Conservation (phyloP, 2,797 vertebrate genomes). For the Macroramphosus scolopax region DNA sequence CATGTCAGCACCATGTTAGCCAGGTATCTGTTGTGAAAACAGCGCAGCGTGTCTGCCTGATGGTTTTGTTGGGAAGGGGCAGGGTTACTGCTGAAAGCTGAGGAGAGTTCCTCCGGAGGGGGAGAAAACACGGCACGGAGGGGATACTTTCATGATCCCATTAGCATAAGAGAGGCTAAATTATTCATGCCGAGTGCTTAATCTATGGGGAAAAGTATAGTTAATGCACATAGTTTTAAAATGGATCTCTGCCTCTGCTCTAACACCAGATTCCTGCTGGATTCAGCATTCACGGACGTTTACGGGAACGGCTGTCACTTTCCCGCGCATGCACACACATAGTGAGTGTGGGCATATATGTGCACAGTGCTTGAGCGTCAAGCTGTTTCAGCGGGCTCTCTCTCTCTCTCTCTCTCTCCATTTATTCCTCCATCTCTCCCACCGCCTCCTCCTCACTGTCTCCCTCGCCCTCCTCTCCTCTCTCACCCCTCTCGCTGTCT, state of each 20-base stretch:
- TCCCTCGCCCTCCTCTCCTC: slow-evolving; percentile 51
- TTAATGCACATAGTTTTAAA: slow-evolving; percentile 99
- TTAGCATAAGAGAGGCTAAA: slow-evolving; percentile 99
- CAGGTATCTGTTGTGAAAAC: slow-evolving; percentile 62
- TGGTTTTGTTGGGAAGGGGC: slow-evolving; percentile 80
- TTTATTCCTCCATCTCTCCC: slow-evolving; percentile 56
- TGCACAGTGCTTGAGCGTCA: slow-evolving; percentile 60
- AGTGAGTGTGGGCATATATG: slow-evolving; percentile 40
- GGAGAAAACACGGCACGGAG: slow-evolving; percentile 79
- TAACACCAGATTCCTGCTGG: slow-evolving; percentile 96
- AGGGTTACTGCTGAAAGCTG: slow-evolving; percentile 94
- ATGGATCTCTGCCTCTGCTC: slow-evolving; percentile 90
- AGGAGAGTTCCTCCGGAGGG: slow-evolving; percentile 88
- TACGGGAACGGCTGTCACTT: slow-evolving; percentile 86
- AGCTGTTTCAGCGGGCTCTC: slow-evolving; percentile 81
- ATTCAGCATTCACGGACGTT: slow-evolving; percentile 95
- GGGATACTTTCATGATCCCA: slow-evolving; percentile 99
- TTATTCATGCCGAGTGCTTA: slow-evolving; percentile 99
- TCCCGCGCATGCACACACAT: slow-evolving; percentile 35
- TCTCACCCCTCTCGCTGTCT: slow-evolving; percentile 64
- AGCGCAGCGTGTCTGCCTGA: slow-evolving; percentile 58
- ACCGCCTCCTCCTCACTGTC: slow-evolving; percentile 35
- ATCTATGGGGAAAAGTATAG: slow-evolving; percentile 99
- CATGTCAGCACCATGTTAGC: slow-evolving; percentile 46
- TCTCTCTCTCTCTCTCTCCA: slow-evolving; percentile 64